Percentiles rank a stretch among this genome's conserved stretches.
phyloP scores from a whole-genome alignment of 2,797 vertebrate genomes.

The Sebastolobus alascanus region DNA sequence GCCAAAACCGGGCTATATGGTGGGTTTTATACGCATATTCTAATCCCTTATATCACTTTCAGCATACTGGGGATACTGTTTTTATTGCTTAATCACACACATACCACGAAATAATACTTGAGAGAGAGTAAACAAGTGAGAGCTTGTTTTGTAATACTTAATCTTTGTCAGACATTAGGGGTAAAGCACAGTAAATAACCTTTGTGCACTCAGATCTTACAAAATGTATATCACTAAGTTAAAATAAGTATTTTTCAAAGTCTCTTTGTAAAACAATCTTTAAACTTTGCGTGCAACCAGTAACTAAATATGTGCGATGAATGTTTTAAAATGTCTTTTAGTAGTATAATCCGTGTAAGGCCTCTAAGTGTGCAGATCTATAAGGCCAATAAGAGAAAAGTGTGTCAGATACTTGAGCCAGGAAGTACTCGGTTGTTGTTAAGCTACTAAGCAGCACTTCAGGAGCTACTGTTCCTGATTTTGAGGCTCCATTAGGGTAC shows the following conservation, averaged over 20 bases:
- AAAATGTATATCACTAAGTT: background rate
- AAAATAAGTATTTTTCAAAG: background rate
- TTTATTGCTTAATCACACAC: slow-evolving; percentile 37
- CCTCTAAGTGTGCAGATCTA: background rate
- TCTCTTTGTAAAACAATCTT: background rate
- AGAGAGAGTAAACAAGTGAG: slow-evolving; percentile 28
- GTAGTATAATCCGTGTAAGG: background rate
- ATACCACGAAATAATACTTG: slow-evolving; percentile 10
- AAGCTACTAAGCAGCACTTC: slow-evolving; percentile 17
- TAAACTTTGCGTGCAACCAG: background rate
- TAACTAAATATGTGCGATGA: background rate
- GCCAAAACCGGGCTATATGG: background rate
- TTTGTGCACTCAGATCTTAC: slow-evolving; percentile 21
- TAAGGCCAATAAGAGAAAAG: slow-evolving; percentile 2
- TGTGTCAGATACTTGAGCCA: slow-evolving; percentile 10
- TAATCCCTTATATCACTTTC: slow-evolving; percentile 12
- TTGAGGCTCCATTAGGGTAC: slow-evolving; percentile 24
- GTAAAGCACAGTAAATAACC: slow-evolving; percentile 24
- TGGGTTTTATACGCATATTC: background rate
- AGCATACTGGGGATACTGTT: slow-evolving; percentile 2
- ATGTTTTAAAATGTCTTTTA: background rate
- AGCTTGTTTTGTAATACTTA: slow-evolving; percentile 43
- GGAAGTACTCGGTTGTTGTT: slow-evolving; percentile 10
- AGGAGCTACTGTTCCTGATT: slow-evolving; percentile 27
- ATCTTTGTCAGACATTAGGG: slow-evolving; percentile 39